phyloP scores from a whole-genome alignment of 2,888 invertebrate species.

The Platycnemis pennipes region DNA sequence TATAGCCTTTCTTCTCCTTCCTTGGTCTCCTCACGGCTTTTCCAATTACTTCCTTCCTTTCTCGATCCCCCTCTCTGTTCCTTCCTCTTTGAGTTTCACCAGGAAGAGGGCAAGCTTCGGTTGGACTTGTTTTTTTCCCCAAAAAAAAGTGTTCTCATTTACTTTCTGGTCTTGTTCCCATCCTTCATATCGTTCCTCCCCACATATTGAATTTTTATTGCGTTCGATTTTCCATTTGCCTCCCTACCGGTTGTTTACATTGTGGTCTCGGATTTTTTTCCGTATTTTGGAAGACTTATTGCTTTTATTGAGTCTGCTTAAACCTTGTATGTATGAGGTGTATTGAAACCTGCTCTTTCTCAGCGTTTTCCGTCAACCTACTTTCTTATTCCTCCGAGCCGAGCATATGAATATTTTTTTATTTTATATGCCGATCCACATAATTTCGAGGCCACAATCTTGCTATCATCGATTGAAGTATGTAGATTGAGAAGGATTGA shows the following conservation, averaged over 20 bases:
- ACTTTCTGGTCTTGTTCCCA: background rate
- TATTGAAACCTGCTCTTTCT: background rate
- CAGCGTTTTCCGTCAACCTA: too few species aligned
- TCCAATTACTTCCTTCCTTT: background rate
- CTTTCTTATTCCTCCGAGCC: too few species aligned
- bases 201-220: background rate
- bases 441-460: too few species aligned
- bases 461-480: too few species aligned
- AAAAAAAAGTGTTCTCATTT: background rate
- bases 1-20: background rate
- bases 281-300: background rate
- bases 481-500: too few species aligned
- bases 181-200: background rate
- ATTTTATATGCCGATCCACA: too few species aligned
- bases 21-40: background rate
- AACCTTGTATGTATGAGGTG: background rate
- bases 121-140: background rate
- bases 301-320: background rate
- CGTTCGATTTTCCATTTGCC: background rate
- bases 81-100: background rate
- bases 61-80: background rate
- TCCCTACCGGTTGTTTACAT: background rate
- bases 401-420: too few species aligned
- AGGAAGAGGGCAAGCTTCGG: background rate
- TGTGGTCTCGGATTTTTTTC: background rate